phyloP scores from a whole-genome alignment of 2,888 invertebrate genomes.

The Stenodera caucasica region DNA sequence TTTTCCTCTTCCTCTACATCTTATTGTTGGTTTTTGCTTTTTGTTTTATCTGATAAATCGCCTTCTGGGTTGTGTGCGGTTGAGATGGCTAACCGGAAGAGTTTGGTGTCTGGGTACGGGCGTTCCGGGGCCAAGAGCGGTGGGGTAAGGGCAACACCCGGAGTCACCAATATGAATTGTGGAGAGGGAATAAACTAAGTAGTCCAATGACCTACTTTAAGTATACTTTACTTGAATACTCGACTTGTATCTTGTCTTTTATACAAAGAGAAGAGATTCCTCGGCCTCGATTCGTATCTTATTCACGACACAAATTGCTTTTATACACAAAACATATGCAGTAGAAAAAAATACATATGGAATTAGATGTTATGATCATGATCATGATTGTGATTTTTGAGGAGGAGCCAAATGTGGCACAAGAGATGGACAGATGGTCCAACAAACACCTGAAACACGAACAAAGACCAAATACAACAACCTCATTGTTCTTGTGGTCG shows the following conservation, averaged over 20 bases:
- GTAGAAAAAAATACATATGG: neutral
- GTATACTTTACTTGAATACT: slow-evolving; percentile 40
- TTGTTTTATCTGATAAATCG: neutral
- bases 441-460: neutral
- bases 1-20: no score
- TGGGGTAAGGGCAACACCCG: slow-evolving; percentile 35
- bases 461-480: neutral
- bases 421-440: neutral
- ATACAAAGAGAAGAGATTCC: slow-evolving; percentile 29
- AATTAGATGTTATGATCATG: slow-evolving; percentile 12
- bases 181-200: slow-evolving; percentile 44
- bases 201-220: slow-evolving; percentile 52
- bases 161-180: slow-evolving; percentile 33
- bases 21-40: no score
- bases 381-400: neutral
- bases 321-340: slow-evolving; percentile 4
- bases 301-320: slow-evolving; percentile 29
- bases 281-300: slow-evolving; percentile 30
- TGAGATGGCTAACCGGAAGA: slow-evolving; percentile 46
- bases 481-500: neutral
- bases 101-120: slow-evolving; percentile 44
- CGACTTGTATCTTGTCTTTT: slow-evolving; percentile 30
- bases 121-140: slow-evolving; percentile 35
- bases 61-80: slow-evolving; percentile 10
- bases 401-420: neutral